A percentile compares a stretch with the other conserved stretches of the same genome.
Evolutionary conservation across 2,888 invertebrate genomes (phyloP).

Genomic region (Thelaira solivaga): DNA sequence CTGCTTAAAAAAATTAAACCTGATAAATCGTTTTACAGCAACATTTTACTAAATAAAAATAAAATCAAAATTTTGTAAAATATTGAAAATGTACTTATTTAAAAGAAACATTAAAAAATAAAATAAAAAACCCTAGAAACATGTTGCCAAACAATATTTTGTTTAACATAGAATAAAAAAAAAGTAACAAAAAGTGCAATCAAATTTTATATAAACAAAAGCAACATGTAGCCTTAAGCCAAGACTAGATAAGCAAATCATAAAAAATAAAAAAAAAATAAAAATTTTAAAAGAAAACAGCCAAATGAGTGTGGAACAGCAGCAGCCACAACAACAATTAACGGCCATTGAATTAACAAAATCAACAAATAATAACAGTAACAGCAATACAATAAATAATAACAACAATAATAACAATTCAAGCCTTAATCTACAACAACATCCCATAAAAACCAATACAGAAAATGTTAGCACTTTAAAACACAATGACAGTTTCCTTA

Average conservation of each 20-base stretch:
- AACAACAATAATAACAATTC: conserved; percentile 36
- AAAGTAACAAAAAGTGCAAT: neutral
- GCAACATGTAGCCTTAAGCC: conserved; percentile 37
- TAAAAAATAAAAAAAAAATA: no score
- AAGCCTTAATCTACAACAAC: conserved; percentile 40
- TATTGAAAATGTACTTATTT: neutral
- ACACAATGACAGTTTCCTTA: conserved; percentile 42
- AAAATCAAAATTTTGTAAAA: neutral
- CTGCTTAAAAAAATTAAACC: no score
- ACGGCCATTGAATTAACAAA: conserved; percentile 59
- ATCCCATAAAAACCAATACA: neutral
- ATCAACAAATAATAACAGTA: conserved; percentile 61
- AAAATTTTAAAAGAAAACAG: neutral
- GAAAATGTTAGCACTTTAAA: conserved; percentile 23
- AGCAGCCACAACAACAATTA: conserved; percentile 64
- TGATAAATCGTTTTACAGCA: no score
- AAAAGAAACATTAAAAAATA: no score
- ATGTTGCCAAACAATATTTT: neutral
- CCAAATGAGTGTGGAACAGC: conserved; percentile 60
- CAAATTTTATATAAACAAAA: conserved; percentile 2
- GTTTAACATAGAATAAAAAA: neutral
- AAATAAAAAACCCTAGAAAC: conserved; percentile 5
- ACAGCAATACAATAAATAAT: conserved; percentile 41
- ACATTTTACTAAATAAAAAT: neutral
- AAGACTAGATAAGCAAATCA: no score